phyloP scores from a whole-genome alignment of 2,888 invertebrate species.

The Rhogogaster chlorosoma region DNA sequence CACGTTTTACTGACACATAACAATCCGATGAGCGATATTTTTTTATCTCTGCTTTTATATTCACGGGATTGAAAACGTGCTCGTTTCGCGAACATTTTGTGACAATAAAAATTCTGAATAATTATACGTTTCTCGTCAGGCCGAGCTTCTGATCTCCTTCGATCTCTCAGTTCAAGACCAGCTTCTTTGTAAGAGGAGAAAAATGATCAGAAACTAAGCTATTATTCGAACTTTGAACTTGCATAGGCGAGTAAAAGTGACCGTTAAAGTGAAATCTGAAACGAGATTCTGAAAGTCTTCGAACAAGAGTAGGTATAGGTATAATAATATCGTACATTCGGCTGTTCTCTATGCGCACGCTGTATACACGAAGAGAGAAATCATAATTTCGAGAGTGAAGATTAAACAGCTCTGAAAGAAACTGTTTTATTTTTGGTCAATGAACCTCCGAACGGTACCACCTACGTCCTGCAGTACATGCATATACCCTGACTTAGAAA shows the following conservation, averaged over 20 bases:
- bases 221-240: background rate
- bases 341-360: background rate
- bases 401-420: background rate
- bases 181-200: background rate
- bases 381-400: background rate
- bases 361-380: background rate
- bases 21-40: background rate
- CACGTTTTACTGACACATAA: background rate
- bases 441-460: slow-evolving; percentile 8
- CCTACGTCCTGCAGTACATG: background rate
- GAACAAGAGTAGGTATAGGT: background rate
- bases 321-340: background rate
- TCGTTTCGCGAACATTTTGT: background rate
- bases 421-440: slow-evolving; percentile 42
- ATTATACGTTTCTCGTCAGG: no score
- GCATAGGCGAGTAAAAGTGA: background rate
- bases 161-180: background rate
- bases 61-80: background rate
- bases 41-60: background rate
- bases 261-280: background rate
- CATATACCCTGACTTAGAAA: background rate
- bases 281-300: slow-evolving; percentile 1
- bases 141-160: background rate
- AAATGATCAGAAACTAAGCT: background rate
- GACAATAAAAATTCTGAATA: background rate